A percentile compares a stretch with the other conserved stretches of the same genome.
Conservation (phyloP, 2,888 invertebrate genomes). For the Periphyllus acericola region DNA sequence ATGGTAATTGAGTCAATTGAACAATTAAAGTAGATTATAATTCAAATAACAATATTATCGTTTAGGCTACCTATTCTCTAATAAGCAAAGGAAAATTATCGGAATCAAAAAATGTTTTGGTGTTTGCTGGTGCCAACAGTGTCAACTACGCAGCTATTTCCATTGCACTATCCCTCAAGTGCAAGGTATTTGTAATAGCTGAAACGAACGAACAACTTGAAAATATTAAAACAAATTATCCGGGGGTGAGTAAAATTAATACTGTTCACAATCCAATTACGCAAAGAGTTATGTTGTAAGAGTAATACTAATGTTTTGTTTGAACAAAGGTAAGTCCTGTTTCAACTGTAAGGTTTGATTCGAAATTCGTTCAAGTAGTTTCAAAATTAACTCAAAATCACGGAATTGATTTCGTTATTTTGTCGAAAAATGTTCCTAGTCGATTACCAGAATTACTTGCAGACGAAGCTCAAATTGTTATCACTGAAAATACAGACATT, state of each 20-base stretch:
- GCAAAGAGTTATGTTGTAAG: no score
- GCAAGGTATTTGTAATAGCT: conserved; percentile 59
- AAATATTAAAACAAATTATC: conserved; percentile 56
- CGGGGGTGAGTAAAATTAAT: conserved; percentile 46
- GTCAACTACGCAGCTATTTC: conserved; percentile 58
- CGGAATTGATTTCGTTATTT: conserved; percentile 34
- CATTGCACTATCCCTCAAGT: conserved; percentile 51
- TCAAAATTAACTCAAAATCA: conserved; percentile 1
- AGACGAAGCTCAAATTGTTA: conserved; percentile 7
- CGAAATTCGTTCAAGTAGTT: conserved; percentile 40
- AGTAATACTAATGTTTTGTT: background rate
- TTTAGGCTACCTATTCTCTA: conserved; percentile 61
- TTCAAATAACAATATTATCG: background rate
- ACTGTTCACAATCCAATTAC: background rate
- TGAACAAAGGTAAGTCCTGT: conserved; percentile 22
- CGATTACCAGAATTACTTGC: conserved; percentile 50
- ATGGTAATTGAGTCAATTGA: conserved; percentile 65
- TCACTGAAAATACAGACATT: conserved; percentile 27
- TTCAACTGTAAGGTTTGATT: conserved; percentile 22
- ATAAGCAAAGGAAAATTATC: conserved; percentile 53
- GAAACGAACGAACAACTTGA: conserved; percentile 50
- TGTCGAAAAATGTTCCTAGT: background rate
- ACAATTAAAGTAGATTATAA: background rate
- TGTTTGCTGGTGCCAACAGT: conserved; percentile 36
- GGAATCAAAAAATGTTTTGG: conserved; percentile 46